Evolutionary conservation across 2,888 invertebrate species (phyloP).

Genomic region (Antitype chi): DNA sequence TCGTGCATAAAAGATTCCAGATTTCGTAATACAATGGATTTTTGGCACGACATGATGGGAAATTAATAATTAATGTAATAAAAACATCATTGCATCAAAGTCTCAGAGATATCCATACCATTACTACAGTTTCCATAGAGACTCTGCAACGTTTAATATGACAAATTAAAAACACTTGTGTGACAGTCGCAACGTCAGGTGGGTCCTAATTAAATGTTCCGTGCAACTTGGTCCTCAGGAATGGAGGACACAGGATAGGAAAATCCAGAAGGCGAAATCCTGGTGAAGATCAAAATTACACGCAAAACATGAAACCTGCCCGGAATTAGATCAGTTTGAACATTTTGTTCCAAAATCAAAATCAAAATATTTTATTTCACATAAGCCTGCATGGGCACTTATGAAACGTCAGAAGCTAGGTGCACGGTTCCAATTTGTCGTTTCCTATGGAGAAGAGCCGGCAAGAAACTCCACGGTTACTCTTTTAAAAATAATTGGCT

Average conservation of each 20-base stretch:
- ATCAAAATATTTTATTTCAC: no score
- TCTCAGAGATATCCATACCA: not conserved
- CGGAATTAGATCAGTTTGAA: not conserved
- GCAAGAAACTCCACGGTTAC: no score
- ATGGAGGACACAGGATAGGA: not conserved
- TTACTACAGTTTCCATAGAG: slow-evolving; percentile 19
- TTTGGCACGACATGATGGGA: not conserved
- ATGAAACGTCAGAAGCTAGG: no score
- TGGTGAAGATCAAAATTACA: no score
- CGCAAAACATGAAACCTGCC: not conserved
- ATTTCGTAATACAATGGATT: not conserved
- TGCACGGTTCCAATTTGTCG: no score
- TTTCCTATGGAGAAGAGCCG: no score
- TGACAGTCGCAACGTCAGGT: slow-evolving; percentile 45
- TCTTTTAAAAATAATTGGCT: no score
- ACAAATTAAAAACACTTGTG: slow-evolving; percentile 58
- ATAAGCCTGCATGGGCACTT: no score
- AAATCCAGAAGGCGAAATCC: slow-evolving; percentile 20
- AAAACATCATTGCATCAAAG: not conserved
- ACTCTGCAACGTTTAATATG: slow-evolving; percentile 36
- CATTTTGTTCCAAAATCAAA: no score
- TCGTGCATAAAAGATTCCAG: not conserved
- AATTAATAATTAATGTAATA: not conserved
- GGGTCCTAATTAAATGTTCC: slow-evolving; percentile 57
- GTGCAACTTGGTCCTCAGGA: slow-evolving; percentile 46